Conservation (phyloP, 2,888 invertebrate species). For the Meghimatium bilineatum region DNA sequence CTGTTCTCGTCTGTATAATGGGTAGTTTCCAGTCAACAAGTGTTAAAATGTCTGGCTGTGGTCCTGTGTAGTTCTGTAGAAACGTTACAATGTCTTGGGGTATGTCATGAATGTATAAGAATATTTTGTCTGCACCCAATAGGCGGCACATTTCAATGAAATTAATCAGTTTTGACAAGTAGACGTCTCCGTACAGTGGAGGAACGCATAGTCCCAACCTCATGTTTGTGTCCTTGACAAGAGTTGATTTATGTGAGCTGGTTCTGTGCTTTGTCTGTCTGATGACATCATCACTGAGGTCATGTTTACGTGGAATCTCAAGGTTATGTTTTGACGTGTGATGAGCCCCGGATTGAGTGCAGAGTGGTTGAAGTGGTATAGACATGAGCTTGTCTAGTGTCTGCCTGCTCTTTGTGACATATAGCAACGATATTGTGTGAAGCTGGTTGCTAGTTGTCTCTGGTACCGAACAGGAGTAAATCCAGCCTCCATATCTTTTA, state of each 20-base stretch:
- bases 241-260: too few species aligned
- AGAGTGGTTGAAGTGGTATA: neutral
- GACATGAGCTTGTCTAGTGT: neutral
- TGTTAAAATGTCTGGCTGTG: conserved; percentile 57
- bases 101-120: conserved; percentile 67
- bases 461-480: conserved; percentile 70
- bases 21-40: conserved; percentile 70
- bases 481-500: conserved; percentile 72
- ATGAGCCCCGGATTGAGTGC: neutral
- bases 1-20: conserved; percentile 32
- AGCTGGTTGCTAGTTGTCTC: conserved; percentile 28
- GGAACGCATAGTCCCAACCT: conserved; percentile 69
- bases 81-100: conserved; percentile 59
- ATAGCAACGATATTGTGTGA: conserved; percentile 3
- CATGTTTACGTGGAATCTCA: neutral
- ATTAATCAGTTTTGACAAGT: conserved; percentile 68
- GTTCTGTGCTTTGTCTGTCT: too few species aligned
- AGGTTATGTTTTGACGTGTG: neutral
- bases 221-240: neutral
- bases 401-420: neutral
- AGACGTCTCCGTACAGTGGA: conserved; percentile 72
- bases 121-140: conserved; percentile 68
- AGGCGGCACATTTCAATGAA: conserved; percentile 72
- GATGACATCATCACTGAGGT: neutral
- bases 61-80: conserved; percentile 62